Base-by-base conservation (phyloP, 2,888 invertebrate species). In the Phaonia tiefii region DNA sequence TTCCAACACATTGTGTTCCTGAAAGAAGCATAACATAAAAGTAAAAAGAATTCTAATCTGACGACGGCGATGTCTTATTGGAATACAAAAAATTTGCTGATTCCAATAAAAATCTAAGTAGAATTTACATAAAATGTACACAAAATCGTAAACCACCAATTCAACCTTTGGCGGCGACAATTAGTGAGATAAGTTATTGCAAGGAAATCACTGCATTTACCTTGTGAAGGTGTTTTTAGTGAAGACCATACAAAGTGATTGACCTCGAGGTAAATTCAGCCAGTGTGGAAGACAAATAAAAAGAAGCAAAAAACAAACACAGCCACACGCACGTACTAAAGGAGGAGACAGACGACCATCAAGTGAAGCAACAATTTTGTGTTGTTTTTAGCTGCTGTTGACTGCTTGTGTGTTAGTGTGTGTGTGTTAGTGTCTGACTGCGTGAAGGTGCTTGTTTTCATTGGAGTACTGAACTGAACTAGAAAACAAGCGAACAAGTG, bases 401-500 rank as follows among this genome's bases (percentile, higher is more conserved):
- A 22, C 1, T 5, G 42, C 26, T 31, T 75, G 11, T 65, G 49
- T 71, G 58, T 56, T n/a, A 42, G 69, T 26, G 65, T 37, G 15
- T 66, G 58, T 15, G 66, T 31, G 31, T n/a, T 20, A 56, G 22
- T 67, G 71, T 73, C 2, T 69, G 25, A 73, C 46, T 69, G 60
- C 56, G 39, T 75, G 11, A 13, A 10, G 54, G 54, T 54, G 54
- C 63, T 39, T 56, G 22, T 66, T 80, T 73, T 76, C 46, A 69
- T 69, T 76, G 80, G 76, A 76, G 73, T 80, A 71, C 31, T 78
- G 71, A 39, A 72, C 74, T 78, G 81, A 81, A 81, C 78, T 81
- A 81, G 78, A 80, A 80, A 80, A n/a, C n/a, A n/a, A 80, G 76
- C 77, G 77, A 81, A 81, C 81, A 81, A 81, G 78, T 81, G 78